Evolutionary conservation across 2,797 vertebrate genomes (phyloP), one percentile per base, ranked within the genome.

Genomic region (Lepus oiostolus): DNA sequence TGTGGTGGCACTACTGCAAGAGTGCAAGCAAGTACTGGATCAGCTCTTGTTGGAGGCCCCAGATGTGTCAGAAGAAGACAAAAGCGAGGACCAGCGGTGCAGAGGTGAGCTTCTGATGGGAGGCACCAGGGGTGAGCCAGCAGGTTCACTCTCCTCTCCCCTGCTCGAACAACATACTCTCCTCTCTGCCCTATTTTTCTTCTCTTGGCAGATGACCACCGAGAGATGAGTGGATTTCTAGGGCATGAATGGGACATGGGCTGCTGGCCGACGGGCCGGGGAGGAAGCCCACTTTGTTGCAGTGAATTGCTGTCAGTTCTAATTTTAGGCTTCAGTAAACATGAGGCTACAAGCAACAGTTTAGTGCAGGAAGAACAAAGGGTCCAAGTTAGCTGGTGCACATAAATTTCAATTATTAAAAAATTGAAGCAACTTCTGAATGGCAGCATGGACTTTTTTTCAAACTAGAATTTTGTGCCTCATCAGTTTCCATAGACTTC

Each of bases 271-370:
- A 97, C 89, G 92, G 97, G 96, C 97, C 95, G 97, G 97, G 97
- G 97, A 97, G 97, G 98, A 97, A 97, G 97, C 97, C 97, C 96
- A 98, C 98, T 98, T 98, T 98, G 98, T 99, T 97, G 97, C 90
- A 97, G 89, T 98, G 98, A 99, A 98, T 98, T 98, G 98, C 98
- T 99, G 98, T 99, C 98, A 98, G 98, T 98, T 99, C 98, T 97
- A 97, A 98, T 99, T 99, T 98, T 97, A 98, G 97, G 98, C 98
- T 98, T 98, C 98, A 98, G 97, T 98, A 98, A 97, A 98, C 98
- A 98, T 96, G 98, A 98, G 98, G 98, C 98, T 97, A 95, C 97
- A 96, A 98, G 98, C 98, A 98, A 97, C 98, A 97, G 98, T 98
- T 98, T 96, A 97, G 97, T 98, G 98, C 97, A 97, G 85, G 95